Evolutionary conservation across 1,140 invertebrate species (phyloP).

Genomic region (Drosophila cardini): DNA sequence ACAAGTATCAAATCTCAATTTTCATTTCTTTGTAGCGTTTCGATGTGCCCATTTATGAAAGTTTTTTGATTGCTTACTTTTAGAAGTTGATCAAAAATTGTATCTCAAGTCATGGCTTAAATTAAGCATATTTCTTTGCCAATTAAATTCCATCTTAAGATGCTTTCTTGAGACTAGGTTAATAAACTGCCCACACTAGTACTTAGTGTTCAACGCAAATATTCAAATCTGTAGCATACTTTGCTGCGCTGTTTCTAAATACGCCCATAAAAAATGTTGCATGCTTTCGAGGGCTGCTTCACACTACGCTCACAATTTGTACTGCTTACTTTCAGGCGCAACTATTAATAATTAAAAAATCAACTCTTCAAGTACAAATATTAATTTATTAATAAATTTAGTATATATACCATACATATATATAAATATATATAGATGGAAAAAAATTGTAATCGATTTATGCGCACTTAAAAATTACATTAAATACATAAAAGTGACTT

Average conservation of each 20-base stretch:
- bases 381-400: constrained; percentile 33
- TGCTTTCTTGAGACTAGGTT: no score
- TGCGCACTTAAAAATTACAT: constrained; percentile 43
- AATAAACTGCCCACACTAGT: no score
- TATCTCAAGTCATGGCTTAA: no score
- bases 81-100: background rate
- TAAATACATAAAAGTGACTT: constrained; percentile 63
- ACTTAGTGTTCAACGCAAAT: no score
- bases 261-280: background rate
- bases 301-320: background rate
- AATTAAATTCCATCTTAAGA: no score
- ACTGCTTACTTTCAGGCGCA: background rate
- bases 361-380: constrained; percentile 10
- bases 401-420: no score
- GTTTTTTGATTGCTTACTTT: background rate
- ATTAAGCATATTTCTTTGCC: no score
- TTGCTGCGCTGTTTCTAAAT: background rate
- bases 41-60: no score
- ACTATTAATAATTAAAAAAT: background rate
- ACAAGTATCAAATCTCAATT: background rate
- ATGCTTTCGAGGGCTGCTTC: background rate
- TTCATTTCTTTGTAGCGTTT: background rate
- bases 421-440: constrained; percentile 5
- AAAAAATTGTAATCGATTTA: constrained; percentile 30
- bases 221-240: no score